Evolutionary conservation across 2,113 vertebrate genomes (phyloP).

Genomic region (Egretta garzetta): DNA sequence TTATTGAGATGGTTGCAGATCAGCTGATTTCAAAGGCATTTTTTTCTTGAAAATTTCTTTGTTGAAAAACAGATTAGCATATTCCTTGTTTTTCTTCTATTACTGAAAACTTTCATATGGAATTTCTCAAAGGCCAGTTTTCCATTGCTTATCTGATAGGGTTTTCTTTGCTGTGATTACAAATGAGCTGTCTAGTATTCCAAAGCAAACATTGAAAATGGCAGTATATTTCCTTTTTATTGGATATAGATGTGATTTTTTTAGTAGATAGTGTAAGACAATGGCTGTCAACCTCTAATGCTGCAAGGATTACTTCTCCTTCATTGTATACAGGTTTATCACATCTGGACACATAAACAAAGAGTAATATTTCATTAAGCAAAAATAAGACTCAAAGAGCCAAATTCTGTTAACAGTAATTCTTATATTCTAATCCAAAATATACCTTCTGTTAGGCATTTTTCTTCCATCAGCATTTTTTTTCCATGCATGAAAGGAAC

Average conservation of each 20-base stretch:
- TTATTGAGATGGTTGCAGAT: neutral
- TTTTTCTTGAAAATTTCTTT: neutral
- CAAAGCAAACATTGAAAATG: neutral
- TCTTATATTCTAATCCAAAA: conserved; percentile 53
- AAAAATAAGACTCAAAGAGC: neutral
- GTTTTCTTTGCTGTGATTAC: neutral
- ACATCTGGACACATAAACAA: neutral
- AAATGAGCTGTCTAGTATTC: neutral
- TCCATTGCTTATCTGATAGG: neutral
- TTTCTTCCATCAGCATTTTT: conserved; percentile 21
- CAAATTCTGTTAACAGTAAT: neutral
- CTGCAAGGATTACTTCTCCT: neutral
- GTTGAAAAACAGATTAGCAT: neutral
- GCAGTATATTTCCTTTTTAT: neutral
- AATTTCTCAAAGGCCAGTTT: neutral
- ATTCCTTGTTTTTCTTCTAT: neutral
- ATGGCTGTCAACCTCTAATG: neutral
- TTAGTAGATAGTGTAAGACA: neutral
- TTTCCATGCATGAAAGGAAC: conserved; percentile 58
- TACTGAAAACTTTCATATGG: neutral
- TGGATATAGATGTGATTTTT: neutral
- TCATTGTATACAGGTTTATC: neutral
- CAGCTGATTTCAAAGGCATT: neutral
- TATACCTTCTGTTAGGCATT: conserved; percentile 31
- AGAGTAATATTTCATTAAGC: neutral